Evolutionary conservation across 2,888 invertebrate species (phyloP), one percentile per base, ranked within the genome.

Genomic region (Ochlodes sylvanus): DNA sequence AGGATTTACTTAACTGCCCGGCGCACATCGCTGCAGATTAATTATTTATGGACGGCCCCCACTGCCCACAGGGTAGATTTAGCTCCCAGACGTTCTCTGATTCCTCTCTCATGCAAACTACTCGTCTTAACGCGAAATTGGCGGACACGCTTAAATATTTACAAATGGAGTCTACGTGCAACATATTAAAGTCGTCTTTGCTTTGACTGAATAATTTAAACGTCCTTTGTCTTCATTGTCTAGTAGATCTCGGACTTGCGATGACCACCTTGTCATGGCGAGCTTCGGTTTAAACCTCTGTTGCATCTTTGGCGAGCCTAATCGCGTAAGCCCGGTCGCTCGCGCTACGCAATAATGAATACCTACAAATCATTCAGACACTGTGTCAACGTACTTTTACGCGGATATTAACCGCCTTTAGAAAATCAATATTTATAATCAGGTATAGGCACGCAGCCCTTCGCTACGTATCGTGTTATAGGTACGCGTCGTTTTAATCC

Each of bases 401-500:
- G 58, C 52, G 63, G 68, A 68, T 67, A 57, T 70, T 67, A 73
- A 70, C 66, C 65, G 68, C 12, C 55, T 47, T 60, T 61, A 70
- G 71, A 75, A 76, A 76, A 73, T 75, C 76, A 73, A 76, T 77
- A 76, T 72, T 62, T 67, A 67, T 67, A 67, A 67, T 67, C 67
- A 62, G 71, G 74, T 67, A 71, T 71, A 71, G 70, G 73, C 72
- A 73, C 71, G 73, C 71, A 75, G 77, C 79, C 79, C 79, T 77
- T 77, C 76, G 73, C 71, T 83, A 83, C 78, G 81, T 87, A 87
- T 85, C 81, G 87, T 88, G 86, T 87, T 89, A 86, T 88, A 84
- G 82, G 83, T 86, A 85, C 82, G 85, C 82, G 87, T 85, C 88
- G 92, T 90, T 92, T 92, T 95, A 95, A 95, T 95, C 95, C 94